Evolutionary conservation across 2,888 invertebrate species (phyloP), one percentile per base, ranked within the genome.

Genomic region (Oscheius sp.): DNA sequence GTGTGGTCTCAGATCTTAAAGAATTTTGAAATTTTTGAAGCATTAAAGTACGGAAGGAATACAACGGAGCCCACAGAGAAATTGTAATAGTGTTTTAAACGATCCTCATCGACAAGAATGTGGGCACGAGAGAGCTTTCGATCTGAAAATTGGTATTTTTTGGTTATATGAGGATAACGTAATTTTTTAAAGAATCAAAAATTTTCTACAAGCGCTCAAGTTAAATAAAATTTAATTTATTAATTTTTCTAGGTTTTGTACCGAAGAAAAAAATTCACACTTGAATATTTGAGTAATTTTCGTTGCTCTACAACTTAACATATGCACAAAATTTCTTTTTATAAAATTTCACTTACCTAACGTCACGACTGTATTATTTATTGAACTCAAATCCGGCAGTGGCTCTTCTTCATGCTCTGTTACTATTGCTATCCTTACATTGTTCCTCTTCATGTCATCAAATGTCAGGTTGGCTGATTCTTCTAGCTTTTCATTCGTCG

Each of bases 41-140:
- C n/a, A 30, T 22, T 50, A 38, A n/a, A 38, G 3, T 56, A 65
- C 65, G 65, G 65, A 24, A 32, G 54, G 56, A 54, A 65, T 8
- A 33, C 12, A 26, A 65, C 54, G n/a, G 20, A 20, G 1, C n/a
- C 24, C 6, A 65, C 5, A 2, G 65, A 65, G 20, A 56, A 65
- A 41, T 65, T 51, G 41, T 47, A 62, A n/a, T 22, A 49, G 17
- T 38, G 41, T 24, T 9, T 22, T 2, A 26, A 2, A 2, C 20
- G 41, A 41, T 32, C 22, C 20, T 57, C 57, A 1, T 44, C 44
- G 26, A 59, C 26, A 5, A 17, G n/a, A 5, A 28, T 24, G 3
- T 41, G n/a, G 8, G 41, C 14, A 8, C 28, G 14, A 24, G 8
- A 2, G 28, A 59, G 14, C 30, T 59, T 59, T 6, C 20, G 26